A percentile compares a stretch with the other conserved stretches of the same genome.
Conservation (phyloP, 2,888 invertebrate species). For the Trichacis sp. region DNA sequence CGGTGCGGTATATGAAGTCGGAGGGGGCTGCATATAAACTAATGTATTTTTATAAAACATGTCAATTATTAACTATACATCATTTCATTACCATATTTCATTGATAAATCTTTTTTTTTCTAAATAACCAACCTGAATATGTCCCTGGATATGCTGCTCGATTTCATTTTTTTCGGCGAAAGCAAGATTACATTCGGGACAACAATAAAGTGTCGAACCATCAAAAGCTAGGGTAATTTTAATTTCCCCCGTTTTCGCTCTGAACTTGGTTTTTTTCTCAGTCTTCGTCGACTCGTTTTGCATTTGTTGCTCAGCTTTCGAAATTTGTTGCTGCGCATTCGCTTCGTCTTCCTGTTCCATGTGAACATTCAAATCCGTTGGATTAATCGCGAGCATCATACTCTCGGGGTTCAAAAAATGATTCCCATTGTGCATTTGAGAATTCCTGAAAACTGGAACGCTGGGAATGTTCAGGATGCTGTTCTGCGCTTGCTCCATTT, state of each 20-base stretch:
- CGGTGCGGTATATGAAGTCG: too few species aligned
- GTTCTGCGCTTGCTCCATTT: constrained; percentile 57
- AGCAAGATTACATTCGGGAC: constrained; percentile 69
- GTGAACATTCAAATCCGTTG: constrained; percentile 60
- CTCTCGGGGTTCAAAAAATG: constrained; percentile 57
- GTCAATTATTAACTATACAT: too few species aligned
- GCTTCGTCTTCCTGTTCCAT: constrained; percentile 52
- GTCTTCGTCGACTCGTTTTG: constrained; percentile 56
- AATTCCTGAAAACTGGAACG: constrained; percentile 59
- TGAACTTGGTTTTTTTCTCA: constrained; percentile 65
- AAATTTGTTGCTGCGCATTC: constrained; percentile 33
- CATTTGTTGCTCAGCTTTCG: constrained; percentile 56
- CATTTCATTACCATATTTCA: too few species aligned
- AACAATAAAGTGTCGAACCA: constrained; percentile 69
- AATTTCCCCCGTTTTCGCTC: constrained; percentile 68
- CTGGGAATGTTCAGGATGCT: constrained; percentile 66
- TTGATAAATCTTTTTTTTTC: too few species aligned
- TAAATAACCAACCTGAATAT: constrained; percentile 56
- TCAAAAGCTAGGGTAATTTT: constrained; percentile 64
- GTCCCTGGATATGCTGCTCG: constrained; percentile 68
- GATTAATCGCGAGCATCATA: constrained; percentile 58
- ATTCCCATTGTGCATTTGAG: constrained; percentile 55
- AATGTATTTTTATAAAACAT: too few species aligned
- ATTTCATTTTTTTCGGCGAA: constrained; percentile 68
- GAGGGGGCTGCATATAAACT: too few species aligned